These are phyloP conservation scores for Caenorhabditis zanzibari DNA, from an alignment of 2,888 invertebrate species.

Conservation along the genomic window DNA sequence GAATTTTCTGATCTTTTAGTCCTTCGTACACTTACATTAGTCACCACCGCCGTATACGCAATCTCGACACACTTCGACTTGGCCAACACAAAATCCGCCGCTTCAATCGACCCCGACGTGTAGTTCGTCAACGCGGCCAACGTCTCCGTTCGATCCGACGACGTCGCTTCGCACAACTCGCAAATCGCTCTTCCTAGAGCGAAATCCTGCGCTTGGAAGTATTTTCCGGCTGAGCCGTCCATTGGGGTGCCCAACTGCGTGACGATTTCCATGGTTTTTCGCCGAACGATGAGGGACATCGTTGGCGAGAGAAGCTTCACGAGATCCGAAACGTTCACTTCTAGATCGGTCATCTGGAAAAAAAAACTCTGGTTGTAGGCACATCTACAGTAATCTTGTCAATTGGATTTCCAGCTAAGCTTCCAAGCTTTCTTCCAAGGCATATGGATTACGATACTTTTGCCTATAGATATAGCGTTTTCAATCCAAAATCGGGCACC, in stretches of 20 bases:
- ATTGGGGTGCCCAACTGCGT: conserved; percentile 68
- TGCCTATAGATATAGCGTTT: no score
- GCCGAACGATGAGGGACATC: conserved; percentile 68
- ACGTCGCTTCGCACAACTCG: conserved; percentile 68
- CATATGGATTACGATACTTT: no score
- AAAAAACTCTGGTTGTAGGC: no score
- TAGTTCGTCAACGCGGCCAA: conserved; percentile 75
- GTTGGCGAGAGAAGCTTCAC: conserved; percentile 63
- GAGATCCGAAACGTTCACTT: conserved; percentile 62
- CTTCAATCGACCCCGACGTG: conserved; percentile 71
- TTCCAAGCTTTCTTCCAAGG: no score
- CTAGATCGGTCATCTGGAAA: conserved; percentile 46
- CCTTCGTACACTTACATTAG: conserved; percentile 53
- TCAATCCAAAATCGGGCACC: no score
- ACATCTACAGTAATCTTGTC: no score
- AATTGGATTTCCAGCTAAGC: no score
- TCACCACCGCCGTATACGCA: conserved; percentile 54
- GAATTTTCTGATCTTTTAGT: no score
- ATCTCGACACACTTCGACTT: conserved; percentile 61
- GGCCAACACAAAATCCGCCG: conserved; percentile 68
- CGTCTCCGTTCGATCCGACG: conserved; percentile 71
- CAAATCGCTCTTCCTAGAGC: conserved; percentile 72
- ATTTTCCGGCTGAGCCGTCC: conserved; percentile 73
- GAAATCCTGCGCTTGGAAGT: conserved; percentile 68
- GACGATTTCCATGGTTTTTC: conserved; percentile 72